Percentiles rank a stretch among this genome's conserved stretches.
Evolutionary conservation across 2,888 invertebrate species (phyloP).

Genomic region (Coelinius sp.): DNA sequence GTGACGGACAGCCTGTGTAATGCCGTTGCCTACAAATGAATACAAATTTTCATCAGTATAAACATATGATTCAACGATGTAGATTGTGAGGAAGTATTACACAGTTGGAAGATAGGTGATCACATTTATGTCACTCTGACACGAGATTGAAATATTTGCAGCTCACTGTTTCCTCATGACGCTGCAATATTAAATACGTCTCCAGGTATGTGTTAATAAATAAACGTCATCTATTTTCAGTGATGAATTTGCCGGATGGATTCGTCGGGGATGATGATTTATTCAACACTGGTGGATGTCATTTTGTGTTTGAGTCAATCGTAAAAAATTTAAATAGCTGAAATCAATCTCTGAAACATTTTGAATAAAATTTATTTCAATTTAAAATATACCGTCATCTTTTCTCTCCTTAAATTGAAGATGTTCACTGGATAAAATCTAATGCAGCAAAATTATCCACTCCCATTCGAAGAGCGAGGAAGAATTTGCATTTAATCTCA

Average conservation of each 20-base stretch:
- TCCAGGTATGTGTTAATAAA: slow-evolving; percentile 2
- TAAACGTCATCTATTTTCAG: neutral
- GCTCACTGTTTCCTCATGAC: neutral
- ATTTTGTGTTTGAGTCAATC: neutral
- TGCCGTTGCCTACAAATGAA: neutral
- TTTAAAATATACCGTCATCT: neutral
- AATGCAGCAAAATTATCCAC: slow-evolving; percentile 28
- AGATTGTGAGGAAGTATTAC: slow-evolving; percentile 4
- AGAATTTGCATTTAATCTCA: slow-evolving; percentile 35
- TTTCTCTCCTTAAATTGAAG: slow-evolving; percentile 13
- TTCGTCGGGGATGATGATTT: neutral
- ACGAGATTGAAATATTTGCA: slow-evolving; percentile 9
- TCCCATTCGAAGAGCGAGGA: slow-evolving; percentile 18
- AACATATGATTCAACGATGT: neutral
- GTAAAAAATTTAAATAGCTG: neutral
- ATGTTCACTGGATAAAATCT: slow-evolving; percentile 25
- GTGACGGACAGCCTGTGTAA: slow-evolving; percentile 4
- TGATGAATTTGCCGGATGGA: neutral
- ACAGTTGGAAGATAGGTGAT: neutral
- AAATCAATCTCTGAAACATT: neutral
- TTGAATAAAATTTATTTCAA: neutral
- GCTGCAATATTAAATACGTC: neutral
- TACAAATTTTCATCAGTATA: neutral
- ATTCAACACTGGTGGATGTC: neutral
- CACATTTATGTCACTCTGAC: slow-evolving; percentile 11